Base-by-base conservation (phyloP, 1,140 invertebrate genomes). In the Diprion similis region DNA sequence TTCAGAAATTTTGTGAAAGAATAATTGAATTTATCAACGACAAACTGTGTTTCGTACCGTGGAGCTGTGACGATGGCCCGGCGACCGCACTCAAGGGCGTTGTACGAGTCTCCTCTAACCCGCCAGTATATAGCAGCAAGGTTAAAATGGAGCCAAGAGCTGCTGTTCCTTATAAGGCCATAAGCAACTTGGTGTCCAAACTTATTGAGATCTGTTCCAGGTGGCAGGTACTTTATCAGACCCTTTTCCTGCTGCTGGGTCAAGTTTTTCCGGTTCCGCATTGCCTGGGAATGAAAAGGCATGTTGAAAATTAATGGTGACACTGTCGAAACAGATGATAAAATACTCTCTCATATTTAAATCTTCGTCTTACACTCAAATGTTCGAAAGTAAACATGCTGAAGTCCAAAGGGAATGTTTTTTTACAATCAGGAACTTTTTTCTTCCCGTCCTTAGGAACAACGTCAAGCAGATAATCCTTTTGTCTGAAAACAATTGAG, bases 71-170 rank as follows among this genome's bases (percentile, higher is more conserved):
- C 91, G 11, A 96, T 89, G 46, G 95, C 94, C 78, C 95, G 84
- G 17, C 95, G 89, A 18, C 93, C 91, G 87, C 96, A 97, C 82
- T 97, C 95, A 69, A 97, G 86, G 10, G 95, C 95, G 82, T 94
- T 92, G 46, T 91, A 89, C 10, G 94, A 91, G 83, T 95, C 90
- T 45, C 95, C 96, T 81, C 91, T 91, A 1, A 94, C 92, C 70
- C 95, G 89, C 95, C 95, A 97, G 88, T 95, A 97, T 72, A 96
- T 91, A 15, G 95, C 92, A 66, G 94, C 95, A 80, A 97, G 89
- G 83, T 96, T 95, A 80, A 96, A 93, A 81, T 96, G 91, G 18
- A 96, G 88, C 95, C 95, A 97, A 0, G 94, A 96, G 1, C 92
- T 92, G 66, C 89, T 91, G 84, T 97, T 96, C 82, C 90, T 89